Conservation (phyloP, 2,888 invertebrate species). For the Cataglyphis livida region DNA sequence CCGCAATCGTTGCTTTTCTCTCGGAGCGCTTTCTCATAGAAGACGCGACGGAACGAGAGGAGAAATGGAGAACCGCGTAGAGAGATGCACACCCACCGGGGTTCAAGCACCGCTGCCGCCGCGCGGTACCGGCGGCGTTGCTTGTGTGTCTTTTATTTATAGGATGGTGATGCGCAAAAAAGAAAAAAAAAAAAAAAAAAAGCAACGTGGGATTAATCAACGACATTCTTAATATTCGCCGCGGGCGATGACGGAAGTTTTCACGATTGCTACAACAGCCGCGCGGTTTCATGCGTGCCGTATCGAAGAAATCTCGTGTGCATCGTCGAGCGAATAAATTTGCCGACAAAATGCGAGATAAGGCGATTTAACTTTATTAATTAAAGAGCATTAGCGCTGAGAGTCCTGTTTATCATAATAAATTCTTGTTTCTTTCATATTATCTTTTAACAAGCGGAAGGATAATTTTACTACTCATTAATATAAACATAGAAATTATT, state of each 20-base stretch:
- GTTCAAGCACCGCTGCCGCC: constrained; percentile 50
- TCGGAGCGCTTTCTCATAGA: constrained; percentile 26
- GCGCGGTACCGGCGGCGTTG: constrained; percentile 19
- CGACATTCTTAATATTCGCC: constrained; percentile 59
- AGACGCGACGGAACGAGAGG: background rate
- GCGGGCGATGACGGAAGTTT: constrained; percentile 59
- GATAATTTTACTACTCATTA: background rate
- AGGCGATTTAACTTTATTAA: constrained; percentile 27
- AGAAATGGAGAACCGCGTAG: background rate
- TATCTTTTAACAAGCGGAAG: background rate
- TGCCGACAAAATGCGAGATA: constrained; percentile 8
- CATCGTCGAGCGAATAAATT: constrained; percentile 40
- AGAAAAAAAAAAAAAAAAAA: constrained; percentile 45
- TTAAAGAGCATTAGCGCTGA: constrained; percentile 18
- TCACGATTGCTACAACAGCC: constrained; percentile 44
- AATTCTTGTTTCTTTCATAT: background rate
- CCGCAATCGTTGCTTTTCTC: constrained; percentile 43
- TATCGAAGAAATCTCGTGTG: constrained; percentile 34
- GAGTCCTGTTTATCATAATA: constrained; percentile 30
- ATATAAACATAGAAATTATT: constrained; percentile 12
- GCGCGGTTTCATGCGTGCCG: constrained; percentile 24
- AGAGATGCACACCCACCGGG: constrained; percentile 39
- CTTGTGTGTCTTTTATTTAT: constrained; percentile 55
- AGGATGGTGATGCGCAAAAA: constrained; percentile 49
- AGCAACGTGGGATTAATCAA: constrained; percentile 59